Evolutionary conservation across 2,113 vertebrate species (phyloP).

Genomic region (Pollachius pollachius): DNA sequence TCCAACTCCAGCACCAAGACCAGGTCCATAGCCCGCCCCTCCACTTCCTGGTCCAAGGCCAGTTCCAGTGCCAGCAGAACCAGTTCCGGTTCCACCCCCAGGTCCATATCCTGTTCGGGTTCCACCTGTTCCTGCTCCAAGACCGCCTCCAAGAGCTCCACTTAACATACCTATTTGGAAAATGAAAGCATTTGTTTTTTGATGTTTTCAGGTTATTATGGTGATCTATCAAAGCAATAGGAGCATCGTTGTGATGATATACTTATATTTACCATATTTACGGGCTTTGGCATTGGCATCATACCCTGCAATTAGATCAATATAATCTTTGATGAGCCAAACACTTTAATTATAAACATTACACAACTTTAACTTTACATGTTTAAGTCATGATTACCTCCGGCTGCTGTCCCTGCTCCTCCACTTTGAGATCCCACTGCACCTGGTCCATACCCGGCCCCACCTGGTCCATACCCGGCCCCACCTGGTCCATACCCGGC

Average conservation of each 20-base stretch:
- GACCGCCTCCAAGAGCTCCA: conserved; percentile 2
- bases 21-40: not conserved
- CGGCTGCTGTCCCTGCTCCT: conserved; percentile 4
- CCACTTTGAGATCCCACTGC: conserved; percentile 15
- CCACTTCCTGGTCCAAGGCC: conserved; percentile 19
- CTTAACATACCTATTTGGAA: conserved; percentile 8
- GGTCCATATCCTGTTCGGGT: not conserved
- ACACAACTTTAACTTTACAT: too few relatives aligned
- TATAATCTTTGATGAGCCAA: too few relatives aligned
- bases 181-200: not conserved
- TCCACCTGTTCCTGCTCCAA: not conserved
- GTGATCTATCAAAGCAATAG: not conserved
- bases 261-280: conserved; percentile 15
- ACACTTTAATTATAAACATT: too few relatives aligned
- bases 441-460: conserved; percentile 15
- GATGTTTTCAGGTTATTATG: not conserved
- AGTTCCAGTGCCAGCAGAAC: conserved; percentile 16
- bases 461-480: conserved; percentile 2
- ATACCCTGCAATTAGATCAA: conserved; percentile 30
- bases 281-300: conserved; percentile 13
- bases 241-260: not conserved
- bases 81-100: not conserved
- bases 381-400: too few relatives aligned
- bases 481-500: not conserved
- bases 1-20: conserved; percentile 18